These are phyloP conservation scores for Hipposideros larvatus DNA, from an alignment of 2,797 vertebrate species.

Conservation along the genomic window DNA sequence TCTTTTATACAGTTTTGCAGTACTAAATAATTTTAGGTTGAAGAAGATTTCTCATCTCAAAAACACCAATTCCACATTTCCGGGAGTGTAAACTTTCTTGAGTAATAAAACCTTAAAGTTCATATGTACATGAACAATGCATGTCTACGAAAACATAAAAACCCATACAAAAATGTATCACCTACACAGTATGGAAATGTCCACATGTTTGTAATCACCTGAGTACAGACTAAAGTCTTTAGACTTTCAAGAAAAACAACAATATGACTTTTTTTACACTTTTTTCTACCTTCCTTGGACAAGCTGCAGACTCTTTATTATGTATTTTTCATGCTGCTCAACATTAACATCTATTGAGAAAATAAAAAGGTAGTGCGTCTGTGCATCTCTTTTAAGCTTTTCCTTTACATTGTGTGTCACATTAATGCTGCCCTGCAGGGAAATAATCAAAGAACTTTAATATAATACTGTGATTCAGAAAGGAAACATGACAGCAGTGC, in stretches of 20 bases:
- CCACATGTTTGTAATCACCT: not conserved
- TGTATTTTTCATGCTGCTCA: constrained; percentile 71
- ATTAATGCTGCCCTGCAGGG: constrained; percentile 83
- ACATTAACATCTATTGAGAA: constrained; percentile 59
- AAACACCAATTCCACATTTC: not conserved
- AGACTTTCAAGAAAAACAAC: not conserved
- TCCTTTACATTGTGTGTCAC: constrained; percentile 74
- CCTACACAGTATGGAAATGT: not conserved
- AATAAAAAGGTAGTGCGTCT: constrained; percentile 68
- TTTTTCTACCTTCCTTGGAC: not conserved
- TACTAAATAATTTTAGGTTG: not conserved
- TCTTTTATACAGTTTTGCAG: not conserved
- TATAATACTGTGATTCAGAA: constrained; percentile 82
- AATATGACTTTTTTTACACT: not conserved
- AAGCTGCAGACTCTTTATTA: not conserved
- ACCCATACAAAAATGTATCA: not conserved
- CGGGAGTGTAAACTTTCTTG: not conserved
- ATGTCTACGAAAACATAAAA: not conserved
- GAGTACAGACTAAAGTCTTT: not conserved
- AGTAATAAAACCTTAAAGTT: not conserved
- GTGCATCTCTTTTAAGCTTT: constrained; percentile 79
- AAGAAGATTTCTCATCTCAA: not conserved
- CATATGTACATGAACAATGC: not conserved
- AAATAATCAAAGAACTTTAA: constrained; percentile 85
- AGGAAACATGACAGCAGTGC: constrained; percentile 82